These are phyloP conservation scores for Syndactyla subalaris DNA, from an alignment of 2,797 vertebrate species.

Conservation along the genomic window DNA sequence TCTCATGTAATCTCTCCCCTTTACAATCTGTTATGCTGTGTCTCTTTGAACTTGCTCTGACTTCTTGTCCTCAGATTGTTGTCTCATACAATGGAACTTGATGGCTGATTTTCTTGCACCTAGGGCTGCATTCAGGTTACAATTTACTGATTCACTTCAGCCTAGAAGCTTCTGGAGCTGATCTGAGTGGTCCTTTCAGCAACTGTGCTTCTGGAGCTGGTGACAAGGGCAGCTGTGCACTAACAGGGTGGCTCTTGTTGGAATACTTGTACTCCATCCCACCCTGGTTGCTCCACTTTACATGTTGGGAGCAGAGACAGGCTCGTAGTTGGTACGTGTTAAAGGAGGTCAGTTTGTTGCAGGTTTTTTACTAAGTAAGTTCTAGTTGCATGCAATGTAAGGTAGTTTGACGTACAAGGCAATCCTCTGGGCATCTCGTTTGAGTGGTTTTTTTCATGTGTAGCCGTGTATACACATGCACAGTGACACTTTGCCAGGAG, in stretches of 20 bases:
- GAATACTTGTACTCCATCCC: not conserved
- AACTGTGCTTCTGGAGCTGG: not conserved
- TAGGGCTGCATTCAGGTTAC: not conserved
- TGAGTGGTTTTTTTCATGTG: not conserved
- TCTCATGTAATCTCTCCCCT: not conserved
- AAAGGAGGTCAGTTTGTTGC: not conserved
- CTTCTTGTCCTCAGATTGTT: not conserved
- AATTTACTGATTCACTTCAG: not conserved
- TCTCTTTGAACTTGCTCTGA: not conserved
- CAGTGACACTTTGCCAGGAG: not conserved
- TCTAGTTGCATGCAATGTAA: not conserved
- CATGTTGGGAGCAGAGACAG: not conserved
- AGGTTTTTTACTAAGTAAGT: not conserved
- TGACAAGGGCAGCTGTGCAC: not conserved
- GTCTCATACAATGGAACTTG: not conserved
- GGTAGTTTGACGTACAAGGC: not conserved
- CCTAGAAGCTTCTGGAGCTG: not conserved
- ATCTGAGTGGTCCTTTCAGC: not conserved
- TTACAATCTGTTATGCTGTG: not conserved
- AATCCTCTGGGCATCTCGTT: not conserved
- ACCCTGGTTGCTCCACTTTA: not conserved
- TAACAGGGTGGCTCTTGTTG: not conserved
- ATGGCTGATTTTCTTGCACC: not conserved
- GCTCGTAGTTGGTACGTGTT: fast-evolving
- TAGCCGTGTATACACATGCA: not conserved